These are phyloP conservation scores for Struthidea cinerea DNA, from an alignment of 2,113 vertebrate genomes.

Conservation along the genomic window DNA sequence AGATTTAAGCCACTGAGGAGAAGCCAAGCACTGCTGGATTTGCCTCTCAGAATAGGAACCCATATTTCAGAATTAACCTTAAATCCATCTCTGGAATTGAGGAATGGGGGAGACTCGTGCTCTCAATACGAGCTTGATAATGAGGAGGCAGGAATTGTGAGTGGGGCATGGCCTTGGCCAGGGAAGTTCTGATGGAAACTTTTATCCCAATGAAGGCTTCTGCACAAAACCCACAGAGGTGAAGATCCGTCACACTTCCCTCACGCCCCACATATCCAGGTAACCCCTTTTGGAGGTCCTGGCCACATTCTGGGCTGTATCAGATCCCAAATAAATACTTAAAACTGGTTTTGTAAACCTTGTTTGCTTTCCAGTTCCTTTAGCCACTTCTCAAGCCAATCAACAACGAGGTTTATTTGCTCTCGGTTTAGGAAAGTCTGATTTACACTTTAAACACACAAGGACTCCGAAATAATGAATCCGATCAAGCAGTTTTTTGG, in stretches of 20 bases:
- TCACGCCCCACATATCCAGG: not conserved
- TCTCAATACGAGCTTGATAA: not conserved
- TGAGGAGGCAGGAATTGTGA: not conserved
- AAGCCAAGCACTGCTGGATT: not conserved
- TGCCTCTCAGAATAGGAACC: not conserved
- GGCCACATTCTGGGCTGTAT: not conserved
- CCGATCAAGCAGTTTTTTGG: not conserved
- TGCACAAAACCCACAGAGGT: accelerated
- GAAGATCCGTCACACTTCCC: not conserved
- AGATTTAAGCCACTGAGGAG: not conserved
- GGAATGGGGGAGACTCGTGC: not conserved
- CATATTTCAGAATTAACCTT: not conserved
- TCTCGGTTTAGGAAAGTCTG: not conserved
- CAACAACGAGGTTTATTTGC: not conserved
- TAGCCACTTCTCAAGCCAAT: not conserved
- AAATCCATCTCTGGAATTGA: not conserved
- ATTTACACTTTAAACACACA: not conserved
- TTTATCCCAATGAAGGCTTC: not conserved
- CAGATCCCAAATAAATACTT: not conserved
- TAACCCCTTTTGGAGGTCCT: not conserved
- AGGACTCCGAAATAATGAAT: not conserved
- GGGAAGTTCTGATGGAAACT: not conserved
- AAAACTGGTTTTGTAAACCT: not conserved
- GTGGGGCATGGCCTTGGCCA: not conserved
- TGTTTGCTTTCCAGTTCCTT: not conserved